These are phyloP conservation scores for Hydrotaea cyrtoneurina DNA, from an alignment of 2,888 invertebrate genomes.

Conservation along the genomic window DNA sequence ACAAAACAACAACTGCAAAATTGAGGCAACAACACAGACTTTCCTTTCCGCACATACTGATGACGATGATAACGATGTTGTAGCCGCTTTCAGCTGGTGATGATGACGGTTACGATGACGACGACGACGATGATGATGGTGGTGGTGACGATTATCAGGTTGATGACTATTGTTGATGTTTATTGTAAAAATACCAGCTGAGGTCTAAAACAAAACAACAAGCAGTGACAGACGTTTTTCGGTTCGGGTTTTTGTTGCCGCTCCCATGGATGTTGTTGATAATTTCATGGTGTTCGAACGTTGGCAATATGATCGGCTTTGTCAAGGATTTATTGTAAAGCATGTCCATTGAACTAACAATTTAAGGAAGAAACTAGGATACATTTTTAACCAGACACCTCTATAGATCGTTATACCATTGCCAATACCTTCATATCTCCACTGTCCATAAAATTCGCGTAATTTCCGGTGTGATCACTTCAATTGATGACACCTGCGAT, in stretches of 20 bases:
- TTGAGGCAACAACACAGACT: conserved; percentile 5
- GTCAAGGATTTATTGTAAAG: not conserved
- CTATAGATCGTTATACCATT: too few relatives aligned
- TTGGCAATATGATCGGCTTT: not conserved
- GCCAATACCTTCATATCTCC: too few relatives aligned
- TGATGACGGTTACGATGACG: conserved; percentile 36
- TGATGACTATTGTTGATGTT: conserved; percentile 63
- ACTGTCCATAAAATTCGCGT: too few relatives aligned
- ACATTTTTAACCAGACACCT: too few relatives aligned
- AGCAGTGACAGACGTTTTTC: not conserved
- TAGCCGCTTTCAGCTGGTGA: conserved; percentile 13
- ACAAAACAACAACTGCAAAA: not conserved
- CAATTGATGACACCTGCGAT: too few relatives aligned
- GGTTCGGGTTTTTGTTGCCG: not conserved
- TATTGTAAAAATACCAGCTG: conserved; percentile 61
- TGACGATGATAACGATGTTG: conserved; percentile 45
- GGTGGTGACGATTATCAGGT: conserved; percentile 55
- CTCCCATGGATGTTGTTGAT: not conserved
- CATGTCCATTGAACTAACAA: too few relatives aligned
- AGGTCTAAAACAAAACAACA: conserved; percentile 38
- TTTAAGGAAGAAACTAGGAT: too few relatives aligned
- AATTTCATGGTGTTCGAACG: not conserved
- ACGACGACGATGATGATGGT: conserved; percentile 9
- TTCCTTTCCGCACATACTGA: conserved; percentile 28
- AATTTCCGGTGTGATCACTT: too few relatives aligned